Evolutionary conservation across 2,888 invertebrate species (phyloP).

Genomic region (Trisateles emortualis): DNA sequence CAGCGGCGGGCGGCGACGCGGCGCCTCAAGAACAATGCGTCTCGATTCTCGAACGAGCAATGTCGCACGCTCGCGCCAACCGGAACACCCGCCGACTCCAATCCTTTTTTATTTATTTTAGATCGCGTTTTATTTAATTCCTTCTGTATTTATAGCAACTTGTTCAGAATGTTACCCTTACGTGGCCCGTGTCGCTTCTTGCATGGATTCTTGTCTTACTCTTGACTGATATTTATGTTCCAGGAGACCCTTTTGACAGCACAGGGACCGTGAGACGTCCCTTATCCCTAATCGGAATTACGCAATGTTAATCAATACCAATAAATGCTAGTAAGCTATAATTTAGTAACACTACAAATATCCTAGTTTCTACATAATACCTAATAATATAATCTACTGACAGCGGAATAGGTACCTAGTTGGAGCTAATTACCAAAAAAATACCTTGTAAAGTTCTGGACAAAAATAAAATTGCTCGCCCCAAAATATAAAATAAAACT

Average conservation of each 20-base stretch:
- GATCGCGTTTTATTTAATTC: slow-evolving; percentile 48
- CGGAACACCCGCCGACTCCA: slow-evolving; percentile 37
- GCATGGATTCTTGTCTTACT: slow-evolving; percentile 1
- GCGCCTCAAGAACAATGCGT: slow-evolving; percentile 56
- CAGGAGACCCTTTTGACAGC: background rate
- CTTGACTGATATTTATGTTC: slow-evolving; percentile 2
- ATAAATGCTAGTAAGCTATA: no score
- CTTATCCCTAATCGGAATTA: no score
- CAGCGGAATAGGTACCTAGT: no score
- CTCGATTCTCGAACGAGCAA: slow-evolving; percentile 26
- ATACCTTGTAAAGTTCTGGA: no score
- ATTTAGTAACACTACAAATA: no score
- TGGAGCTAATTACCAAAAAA: no score
- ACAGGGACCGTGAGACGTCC: no score
- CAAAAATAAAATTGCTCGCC: no score
- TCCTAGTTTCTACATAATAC: no score
- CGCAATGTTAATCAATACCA: no score
- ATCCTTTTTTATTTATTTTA: slow-evolving; percentile 47
- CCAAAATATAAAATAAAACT: no score
- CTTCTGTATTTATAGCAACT: slow-evolving; percentile 47
- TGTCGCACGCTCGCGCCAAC: slow-evolving; percentile 30
- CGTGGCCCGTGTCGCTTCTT: slow-evolving; percentile 12
- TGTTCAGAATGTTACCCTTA: slow-evolving; percentile 38
- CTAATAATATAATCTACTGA: no score
- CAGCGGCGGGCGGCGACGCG: slow-evolving; percentile 6